Evolutionary conservation across 2,797 vertebrate genomes (phyloP), one percentile per base, ranked within the genome.

Genomic region (Centroberyx gerrardi): DNA sequence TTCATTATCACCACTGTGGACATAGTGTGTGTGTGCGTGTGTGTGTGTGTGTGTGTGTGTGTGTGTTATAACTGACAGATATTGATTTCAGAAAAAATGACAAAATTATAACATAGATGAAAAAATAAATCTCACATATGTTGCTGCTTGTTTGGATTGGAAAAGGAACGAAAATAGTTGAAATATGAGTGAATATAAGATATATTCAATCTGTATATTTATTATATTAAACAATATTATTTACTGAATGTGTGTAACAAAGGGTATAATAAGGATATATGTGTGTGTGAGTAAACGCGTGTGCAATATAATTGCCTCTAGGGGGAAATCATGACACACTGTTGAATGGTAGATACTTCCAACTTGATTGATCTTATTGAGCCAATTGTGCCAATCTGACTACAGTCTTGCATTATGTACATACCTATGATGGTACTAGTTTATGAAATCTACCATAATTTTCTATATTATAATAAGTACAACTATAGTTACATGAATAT

Each of bases 321-420:
- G 90, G 68, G 87, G 85, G 83, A 72, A 74, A 61, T 82, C 59
- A 62, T 9, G 62, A 52, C 71, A 68, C 74, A 74, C 36, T 52
- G 42, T 71, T 82, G 10, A 74, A 31, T 1, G 17, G 5, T 28
- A 1, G 8, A 74, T n/a, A 18, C 5, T 64, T 67, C 18, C 29
- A 64, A 17, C n/a, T 77, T 64, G 1, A 18, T 61, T 69, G 10
- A 62, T 40, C 48, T n/a, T 49, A n/a, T n/a, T n/a, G n/a, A 56
- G 14, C 14, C 9, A 76, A 68, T 70, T 56, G 12, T 14, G 8
- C 12, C 13, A 31, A 1, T 49, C 31, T 53, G n/a, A 68, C 38
- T 0, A 17, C 60, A 44, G 69, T 9, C 6, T 40, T 64, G 61
- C 10, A 36, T 22, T 10, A 54, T n/a, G 17, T 13, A 6, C 48